Conservation (phyloP, 2,888 invertebrate species). For the Dinocampus coccinellae region DNA sequence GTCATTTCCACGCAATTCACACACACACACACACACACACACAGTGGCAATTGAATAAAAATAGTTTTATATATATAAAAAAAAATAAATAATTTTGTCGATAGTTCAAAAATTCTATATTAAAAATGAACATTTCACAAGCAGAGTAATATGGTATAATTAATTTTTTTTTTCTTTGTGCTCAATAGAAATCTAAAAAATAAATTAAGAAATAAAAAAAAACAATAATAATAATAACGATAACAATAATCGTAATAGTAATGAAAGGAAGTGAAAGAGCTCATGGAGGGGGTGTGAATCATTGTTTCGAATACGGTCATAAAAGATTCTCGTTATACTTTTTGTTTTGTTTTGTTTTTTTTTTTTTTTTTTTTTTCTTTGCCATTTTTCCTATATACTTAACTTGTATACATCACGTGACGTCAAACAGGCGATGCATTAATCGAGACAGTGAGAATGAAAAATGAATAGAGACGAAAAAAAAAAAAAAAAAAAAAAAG, state of each 20-base stretch:
- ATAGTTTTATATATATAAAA: too few species aligned
- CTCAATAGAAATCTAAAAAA: too few species aligned
- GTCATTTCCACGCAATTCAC: constrained; percentile 42
- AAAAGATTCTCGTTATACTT: constrained; percentile 8
- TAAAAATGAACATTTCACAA: too few species aligned
- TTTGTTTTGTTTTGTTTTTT: not conserved
- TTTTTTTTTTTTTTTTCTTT: not conserved
- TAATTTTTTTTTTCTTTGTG: too few species aligned
- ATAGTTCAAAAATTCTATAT: too few species aligned
- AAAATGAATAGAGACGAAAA: too few species aligned
- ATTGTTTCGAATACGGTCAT: constrained; percentile 12
- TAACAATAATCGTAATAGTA: not conserved
- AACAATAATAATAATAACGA: not conserved
- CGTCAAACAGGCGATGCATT: not conserved
- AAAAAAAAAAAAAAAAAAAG: too few species aligned
- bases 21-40: constrained; percentile 28
- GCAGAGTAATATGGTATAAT: too few species aligned
- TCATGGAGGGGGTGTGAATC: not conserved
- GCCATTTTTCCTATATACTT: not conserved
- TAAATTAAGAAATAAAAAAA: not conserved
- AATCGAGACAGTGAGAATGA: not conserved
- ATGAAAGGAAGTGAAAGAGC: not conserved
- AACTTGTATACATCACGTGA: not conserved
- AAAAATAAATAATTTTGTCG: too few species aligned
- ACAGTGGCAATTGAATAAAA: too few species aligned